phyloP scores from a whole-genome alignment of 2,888 invertebrate species.

The Norana najaformis region DNA sequence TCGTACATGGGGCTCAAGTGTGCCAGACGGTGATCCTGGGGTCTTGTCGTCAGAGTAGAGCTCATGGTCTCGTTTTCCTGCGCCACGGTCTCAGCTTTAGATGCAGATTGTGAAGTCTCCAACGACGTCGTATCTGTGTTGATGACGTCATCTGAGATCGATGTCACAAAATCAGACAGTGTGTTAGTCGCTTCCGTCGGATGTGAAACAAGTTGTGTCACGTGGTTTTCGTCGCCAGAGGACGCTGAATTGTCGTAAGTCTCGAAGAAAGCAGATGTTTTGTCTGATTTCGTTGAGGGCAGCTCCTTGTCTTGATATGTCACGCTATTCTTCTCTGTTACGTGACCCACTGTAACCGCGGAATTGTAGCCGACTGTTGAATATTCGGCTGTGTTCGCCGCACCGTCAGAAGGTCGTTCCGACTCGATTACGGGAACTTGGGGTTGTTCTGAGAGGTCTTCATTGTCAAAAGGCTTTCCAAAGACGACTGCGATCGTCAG shows the following conservation, averaged over 20 bases:
- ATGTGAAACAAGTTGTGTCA: too few species aligned
- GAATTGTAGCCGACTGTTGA: not conserved
- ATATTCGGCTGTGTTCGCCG: not conserved
- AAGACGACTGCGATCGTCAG: not conserved
- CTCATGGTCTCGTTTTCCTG: not conserved
- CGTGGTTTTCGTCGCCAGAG: too few species aligned
- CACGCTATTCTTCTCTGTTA: too few species aligned
- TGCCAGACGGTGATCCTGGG: not conserved
- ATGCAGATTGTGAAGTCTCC: not conserved
- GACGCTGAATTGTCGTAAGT: too few species aligned
- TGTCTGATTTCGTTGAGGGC: not conserved
- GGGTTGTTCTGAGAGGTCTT: not conserved
- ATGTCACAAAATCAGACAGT: too few species aligned
- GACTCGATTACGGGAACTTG: not conserved
- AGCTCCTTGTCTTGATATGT: too few species aligned
- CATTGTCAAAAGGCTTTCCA: not conserved
- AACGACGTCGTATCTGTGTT: too few species aligned
- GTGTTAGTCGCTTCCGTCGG: too few species aligned
- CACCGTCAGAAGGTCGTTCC: not conserved
- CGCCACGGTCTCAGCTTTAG: not conserved
- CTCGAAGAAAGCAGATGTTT: too few species aligned
- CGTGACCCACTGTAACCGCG: too few species aligned
- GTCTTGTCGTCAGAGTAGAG: not conserved
- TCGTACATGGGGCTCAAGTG: not conserved
- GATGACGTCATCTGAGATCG: too few species aligned